Conservation (phyloP, 2,797 vertebrate genomes). For the Rallus crepitans region DNA sequence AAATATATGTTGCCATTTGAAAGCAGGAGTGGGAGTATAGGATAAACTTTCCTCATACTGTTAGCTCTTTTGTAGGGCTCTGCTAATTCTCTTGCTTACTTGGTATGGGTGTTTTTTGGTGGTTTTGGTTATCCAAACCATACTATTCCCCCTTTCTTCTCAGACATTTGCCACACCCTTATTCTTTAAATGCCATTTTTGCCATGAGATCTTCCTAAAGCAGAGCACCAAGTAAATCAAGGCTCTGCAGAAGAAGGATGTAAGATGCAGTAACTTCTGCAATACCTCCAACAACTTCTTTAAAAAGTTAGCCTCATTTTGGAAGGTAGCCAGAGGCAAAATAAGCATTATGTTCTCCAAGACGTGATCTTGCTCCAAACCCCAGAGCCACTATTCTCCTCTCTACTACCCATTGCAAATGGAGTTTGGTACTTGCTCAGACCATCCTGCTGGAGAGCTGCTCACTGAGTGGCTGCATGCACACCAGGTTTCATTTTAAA, state of each 20-base stretch:
- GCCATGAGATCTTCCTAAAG: not conserved
- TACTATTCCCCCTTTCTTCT: not conserved
- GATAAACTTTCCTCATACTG: not conserved
- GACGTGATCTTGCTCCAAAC: not conserved
- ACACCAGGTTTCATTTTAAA: not conserved
- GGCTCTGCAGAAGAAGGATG: accelerated
- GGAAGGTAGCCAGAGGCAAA: not conserved
- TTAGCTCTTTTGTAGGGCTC: not conserved
- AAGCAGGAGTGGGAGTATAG: not conserved
- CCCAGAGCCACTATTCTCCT: not conserved
- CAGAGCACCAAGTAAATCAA: not conserved
- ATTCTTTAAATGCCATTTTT: not conserved
- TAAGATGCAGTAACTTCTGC: not conserved
- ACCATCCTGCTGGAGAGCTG: too few relatives aligned
- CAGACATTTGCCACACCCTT: not conserved
- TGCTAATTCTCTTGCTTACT: not conserved
- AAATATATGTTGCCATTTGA: not conserved
- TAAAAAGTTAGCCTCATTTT: too few relatives aligned
- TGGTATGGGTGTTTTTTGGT: not conserved
- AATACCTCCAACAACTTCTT: not conserved
- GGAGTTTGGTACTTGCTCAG: not conserved
- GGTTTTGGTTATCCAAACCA: not conserved
- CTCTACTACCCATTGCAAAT: accelerated
- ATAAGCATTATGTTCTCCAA: not conserved
- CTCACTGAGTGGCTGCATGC: too few relatives aligned